These are phyloP conservation scores for Idris sp. DNA, from an alignment of 1,140 invertebrate genomes.

Conservation along the genomic window DNA sequence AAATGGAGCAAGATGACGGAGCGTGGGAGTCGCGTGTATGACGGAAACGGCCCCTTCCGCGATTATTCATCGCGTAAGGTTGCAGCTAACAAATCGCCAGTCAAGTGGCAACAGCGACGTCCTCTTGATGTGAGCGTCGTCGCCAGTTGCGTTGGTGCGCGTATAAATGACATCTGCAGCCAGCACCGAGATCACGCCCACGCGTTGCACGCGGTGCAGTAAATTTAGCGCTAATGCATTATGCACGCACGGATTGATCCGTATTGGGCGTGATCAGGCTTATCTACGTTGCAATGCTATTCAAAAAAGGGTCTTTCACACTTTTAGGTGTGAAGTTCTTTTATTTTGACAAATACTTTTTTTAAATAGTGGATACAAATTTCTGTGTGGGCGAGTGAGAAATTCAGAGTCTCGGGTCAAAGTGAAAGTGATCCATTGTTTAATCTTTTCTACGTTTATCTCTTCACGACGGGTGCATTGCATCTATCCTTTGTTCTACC, in stretches of 20 bases:
- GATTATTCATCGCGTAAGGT: constrained; percentile 77
- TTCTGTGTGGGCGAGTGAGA: constrained; percentile 49
- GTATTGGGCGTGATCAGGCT: constrained; percentile 65
- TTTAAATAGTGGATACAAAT: too few species aligned
- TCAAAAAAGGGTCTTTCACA: constrained; percentile 34
- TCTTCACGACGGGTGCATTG: constrained; percentile 17
- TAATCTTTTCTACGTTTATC: constrained; percentile 51
- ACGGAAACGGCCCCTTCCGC: constrained; percentile 60
- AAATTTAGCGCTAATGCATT: constrained; percentile 64
- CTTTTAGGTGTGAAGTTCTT: constrained; percentile 1
- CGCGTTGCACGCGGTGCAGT: constrained; percentile 32
- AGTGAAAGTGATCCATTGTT: constrained; percentile 69
- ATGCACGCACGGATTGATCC: constrained; percentile 74
- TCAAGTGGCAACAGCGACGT: constrained; percentile 76
- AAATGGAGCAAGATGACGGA: constrained; percentile 61
- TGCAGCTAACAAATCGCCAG: constrained; percentile 77
- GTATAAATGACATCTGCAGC: constrained; percentile 31
- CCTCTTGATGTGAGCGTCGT: constrained; percentile 46
- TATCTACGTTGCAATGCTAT: constrained; percentile 30
- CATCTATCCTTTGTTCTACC: constrained; percentile 28
- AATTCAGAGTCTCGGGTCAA: constrained; percentile 57
- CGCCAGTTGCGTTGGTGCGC: constrained; percentile 27
- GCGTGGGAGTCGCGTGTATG: constrained; percentile 56
- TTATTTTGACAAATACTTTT: too few species aligned
- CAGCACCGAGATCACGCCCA: constrained; percentile 42